phyloP scores from a whole-genome alignment of 2,797 vertebrate genomes.

The Lemur catta region DNA sequence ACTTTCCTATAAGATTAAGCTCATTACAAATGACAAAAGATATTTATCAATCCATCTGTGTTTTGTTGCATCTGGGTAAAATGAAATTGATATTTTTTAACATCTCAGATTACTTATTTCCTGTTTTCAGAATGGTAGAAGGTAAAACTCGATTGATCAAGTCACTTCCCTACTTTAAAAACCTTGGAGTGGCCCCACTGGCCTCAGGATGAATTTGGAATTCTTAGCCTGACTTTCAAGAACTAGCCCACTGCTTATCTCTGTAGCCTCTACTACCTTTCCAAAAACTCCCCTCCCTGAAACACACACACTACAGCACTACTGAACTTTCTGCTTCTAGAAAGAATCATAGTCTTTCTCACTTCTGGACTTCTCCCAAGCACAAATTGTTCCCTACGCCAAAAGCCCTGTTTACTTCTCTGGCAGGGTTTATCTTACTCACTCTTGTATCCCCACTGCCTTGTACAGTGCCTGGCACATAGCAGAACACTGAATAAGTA shows the following conservation, averaged over 20 bases:
- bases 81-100: not conserved
- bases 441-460: not conserved
- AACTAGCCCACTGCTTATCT: not conserved
- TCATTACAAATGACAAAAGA: not conserved
- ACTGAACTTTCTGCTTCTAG: constrained; percentile 29
- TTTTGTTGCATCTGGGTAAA: not conserved
- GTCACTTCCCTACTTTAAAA: not conserved
- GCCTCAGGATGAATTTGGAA: not conserved
- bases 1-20: constrained; percentile 18
- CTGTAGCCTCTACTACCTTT: not conserved
- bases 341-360: not conserved
- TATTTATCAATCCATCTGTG: not conserved
- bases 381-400: not conserved
- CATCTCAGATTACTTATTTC: not conserved
- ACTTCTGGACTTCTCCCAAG: not conserved
- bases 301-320: not conserved
- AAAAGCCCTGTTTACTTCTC: not conserved
- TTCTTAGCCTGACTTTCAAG: not conserved
- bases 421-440: not conserved
- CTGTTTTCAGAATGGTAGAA: not conserved
- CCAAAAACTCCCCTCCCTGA: not conserved
- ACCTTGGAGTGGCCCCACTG: not conserved
- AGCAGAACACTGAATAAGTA: not conserved
- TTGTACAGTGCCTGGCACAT: not conserved
- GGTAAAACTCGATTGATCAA: not conserved